These are phyloP conservation scores for Aleiodes alternator DNA, from an alignment of 2,888 invertebrate species.

Conservation along the genomic window DNA sequence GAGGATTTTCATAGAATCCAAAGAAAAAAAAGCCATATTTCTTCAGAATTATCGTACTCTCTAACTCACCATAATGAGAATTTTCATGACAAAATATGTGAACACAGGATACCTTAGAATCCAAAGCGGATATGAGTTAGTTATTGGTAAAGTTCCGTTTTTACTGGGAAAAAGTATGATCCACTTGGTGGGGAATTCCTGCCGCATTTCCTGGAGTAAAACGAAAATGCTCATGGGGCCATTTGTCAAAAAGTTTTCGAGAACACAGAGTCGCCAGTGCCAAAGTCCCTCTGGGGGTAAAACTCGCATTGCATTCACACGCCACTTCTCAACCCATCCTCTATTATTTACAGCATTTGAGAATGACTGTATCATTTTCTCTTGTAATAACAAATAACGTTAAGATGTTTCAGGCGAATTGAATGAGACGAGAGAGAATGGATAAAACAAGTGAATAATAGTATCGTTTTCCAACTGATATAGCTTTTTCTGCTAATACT, in stretches of 20 bases:
- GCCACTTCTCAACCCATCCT: neutral
- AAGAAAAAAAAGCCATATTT: conserved; percentile 1
- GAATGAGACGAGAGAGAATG: neutral
- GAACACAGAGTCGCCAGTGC: conserved; percentile 25
- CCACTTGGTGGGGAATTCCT: conserved; percentile 53
- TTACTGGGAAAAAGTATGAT: conserved; percentile 53
- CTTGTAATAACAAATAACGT: too few species aligned
- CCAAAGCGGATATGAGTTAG: neutral
- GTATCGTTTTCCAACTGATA: too few species aligned
- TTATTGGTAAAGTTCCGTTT: conserved; percentile 29
- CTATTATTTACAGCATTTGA: conserved; percentile 6
- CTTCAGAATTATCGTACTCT: neutral
- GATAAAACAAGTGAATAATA: neutral
- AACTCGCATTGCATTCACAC: conserved; percentile 7
- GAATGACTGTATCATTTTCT: conserved; percentile 14
- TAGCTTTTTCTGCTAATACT: too few species aligned
- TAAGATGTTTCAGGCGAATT: neutral
- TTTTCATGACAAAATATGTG: conserved; percentile 10
- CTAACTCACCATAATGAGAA: neutral
- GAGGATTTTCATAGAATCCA: neutral
- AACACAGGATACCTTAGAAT: conserved; percentile 5
- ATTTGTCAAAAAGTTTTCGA: conserved; percentile 52
- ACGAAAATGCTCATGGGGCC: conserved; percentile 49
- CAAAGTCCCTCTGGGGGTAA: conserved; percentile 19
- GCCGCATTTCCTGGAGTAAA: conserved; percentile 42